Conservation (phyloP, 2,888 invertebrate genomes). For the Phaonia tiefii region DNA sequence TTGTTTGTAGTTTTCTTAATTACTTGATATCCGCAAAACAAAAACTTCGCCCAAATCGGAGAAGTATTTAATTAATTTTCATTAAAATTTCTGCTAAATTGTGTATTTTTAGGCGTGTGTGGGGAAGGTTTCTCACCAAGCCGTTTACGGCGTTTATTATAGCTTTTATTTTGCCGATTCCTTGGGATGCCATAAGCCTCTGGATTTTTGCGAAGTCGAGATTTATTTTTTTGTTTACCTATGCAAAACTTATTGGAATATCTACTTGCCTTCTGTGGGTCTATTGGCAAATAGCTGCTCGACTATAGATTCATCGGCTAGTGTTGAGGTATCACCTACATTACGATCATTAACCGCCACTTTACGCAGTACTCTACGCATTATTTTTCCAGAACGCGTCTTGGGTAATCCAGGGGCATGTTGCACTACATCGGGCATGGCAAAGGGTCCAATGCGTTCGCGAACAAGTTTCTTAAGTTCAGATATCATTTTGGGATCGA, state of each 20-base stretch:
- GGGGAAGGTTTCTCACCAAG: slow-evolving; percentile 10
- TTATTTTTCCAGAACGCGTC: slow-evolving; percentile 98
- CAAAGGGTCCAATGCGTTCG: slow-evolving; percentile 96
- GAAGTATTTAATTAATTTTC: no score
- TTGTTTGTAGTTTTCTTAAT: no score
- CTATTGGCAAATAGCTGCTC: slow-evolving; percentile 88
- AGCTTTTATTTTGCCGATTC: background rate
- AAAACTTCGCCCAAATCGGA: no score
- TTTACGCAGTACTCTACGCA: slow-evolving; percentile 96
- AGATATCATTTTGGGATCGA: slow-evolving; percentile 86
- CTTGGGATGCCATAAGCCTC: slow-evolving; percentile 14
- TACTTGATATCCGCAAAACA: no score
- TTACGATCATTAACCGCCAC: slow-evolving; percentile 93
- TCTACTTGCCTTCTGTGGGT: slow-evolving; percentile 81
- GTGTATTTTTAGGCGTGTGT: background rate
- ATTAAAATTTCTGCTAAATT: no score
- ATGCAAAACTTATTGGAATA: slow-evolving; percentile 18
- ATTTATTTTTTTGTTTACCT: slow-evolving; percentile 21
- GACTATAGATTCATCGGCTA: slow-evolving; percentile 95
- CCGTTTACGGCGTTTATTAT: background rate
- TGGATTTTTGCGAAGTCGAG: background rate
- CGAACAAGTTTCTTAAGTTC: slow-evolving; percentile 91
- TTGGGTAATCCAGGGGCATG: slow-evolving; percentile 97
- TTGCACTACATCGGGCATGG: slow-evolving; percentile 96
- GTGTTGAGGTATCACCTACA: slow-evolving; percentile 95